These are phyloP conservation scores for Grantiella picta DNA, from an alignment of 2,113 vertebrate genomes.

Conservation along the genomic window DNA sequence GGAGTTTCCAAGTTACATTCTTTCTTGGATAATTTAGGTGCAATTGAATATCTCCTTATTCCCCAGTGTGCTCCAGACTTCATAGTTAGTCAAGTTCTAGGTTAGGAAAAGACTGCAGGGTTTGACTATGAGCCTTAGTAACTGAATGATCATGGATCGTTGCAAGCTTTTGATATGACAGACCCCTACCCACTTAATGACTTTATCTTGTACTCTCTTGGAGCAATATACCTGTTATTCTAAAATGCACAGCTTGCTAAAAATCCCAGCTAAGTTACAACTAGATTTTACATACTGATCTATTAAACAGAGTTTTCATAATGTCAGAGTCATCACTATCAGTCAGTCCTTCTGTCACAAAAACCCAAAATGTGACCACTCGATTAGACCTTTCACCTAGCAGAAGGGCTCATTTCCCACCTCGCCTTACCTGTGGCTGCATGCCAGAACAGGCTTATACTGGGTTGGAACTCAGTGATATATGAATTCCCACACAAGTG, in stretches of 20 bases:
- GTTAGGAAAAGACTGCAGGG: background rate
- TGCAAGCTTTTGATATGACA: background rate
- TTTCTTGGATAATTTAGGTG: background rate
- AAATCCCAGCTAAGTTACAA: background rate
- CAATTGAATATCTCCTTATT: background rate
- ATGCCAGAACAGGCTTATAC: background rate
- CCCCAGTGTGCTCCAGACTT: background rate
- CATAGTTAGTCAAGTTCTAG: background rate
- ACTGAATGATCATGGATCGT: background rate
- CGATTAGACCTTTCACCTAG: background rate
- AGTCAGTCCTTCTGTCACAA: background rate
- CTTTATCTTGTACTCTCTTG: background rate
- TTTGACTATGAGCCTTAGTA: background rate
- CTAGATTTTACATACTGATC: background rate
- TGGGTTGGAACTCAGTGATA: background rate
- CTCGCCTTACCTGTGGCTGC: background rate
- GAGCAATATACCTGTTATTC: background rate
- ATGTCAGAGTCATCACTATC: background rate
- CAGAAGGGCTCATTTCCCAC: background rate
- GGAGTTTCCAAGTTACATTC: background rate
- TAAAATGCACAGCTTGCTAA: background rate
- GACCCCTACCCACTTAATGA: background rate
- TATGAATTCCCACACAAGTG: background rate
- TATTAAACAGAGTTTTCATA: background rate
- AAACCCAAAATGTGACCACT: background rate